A percentile compares a stretch with the other conserved stretches of the same genome.
Conservation (phyloP, 2,888 invertebrate species). For the Pristionchus japonicus region DNA sequence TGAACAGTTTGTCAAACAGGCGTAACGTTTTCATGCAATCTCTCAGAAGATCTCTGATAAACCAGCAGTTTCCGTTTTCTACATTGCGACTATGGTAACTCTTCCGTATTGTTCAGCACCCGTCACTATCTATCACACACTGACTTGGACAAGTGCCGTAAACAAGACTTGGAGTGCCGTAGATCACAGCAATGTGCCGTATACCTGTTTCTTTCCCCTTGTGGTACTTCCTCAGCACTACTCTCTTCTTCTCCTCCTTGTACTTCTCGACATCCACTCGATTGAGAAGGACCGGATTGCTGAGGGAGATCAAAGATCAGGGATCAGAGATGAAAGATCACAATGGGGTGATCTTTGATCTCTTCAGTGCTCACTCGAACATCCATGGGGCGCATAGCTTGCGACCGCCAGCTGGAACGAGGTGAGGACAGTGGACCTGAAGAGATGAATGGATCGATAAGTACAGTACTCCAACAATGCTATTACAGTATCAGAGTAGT, state of each 20-base stretch:
- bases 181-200: too few relatives aligned
- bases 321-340: not conserved
- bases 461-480: not conserved
- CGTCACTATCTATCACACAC: too few relatives aligned
- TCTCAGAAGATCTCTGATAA: too few relatives aligned
- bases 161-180: too few relatives aligned
- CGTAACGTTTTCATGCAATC: too few relatives aligned
- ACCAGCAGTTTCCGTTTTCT: too few relatives aligned
- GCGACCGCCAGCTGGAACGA: not conserved
- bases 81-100: too few relatives aligned
- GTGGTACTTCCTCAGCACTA: not conserved
- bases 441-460: too few relatives aligned
- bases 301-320: not conserved
- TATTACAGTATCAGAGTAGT: not conserved
- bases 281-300: not conserved
- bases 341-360: not conserved
- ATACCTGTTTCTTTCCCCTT: not conserved
- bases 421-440: conserved; percentile 22
- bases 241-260: not conserved
- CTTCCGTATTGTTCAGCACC: too few relatives aligned
- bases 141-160: too few relatives aligned
- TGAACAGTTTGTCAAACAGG: too few relatives aligned
- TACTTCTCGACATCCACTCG: not conserved
- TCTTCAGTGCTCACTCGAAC: not conserved
- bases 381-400: conserved; percentile 7